phyloP scores from a whole-genome alignment of 2,888 invertebrate genomes.

The Piscicola geometra region DNA sequence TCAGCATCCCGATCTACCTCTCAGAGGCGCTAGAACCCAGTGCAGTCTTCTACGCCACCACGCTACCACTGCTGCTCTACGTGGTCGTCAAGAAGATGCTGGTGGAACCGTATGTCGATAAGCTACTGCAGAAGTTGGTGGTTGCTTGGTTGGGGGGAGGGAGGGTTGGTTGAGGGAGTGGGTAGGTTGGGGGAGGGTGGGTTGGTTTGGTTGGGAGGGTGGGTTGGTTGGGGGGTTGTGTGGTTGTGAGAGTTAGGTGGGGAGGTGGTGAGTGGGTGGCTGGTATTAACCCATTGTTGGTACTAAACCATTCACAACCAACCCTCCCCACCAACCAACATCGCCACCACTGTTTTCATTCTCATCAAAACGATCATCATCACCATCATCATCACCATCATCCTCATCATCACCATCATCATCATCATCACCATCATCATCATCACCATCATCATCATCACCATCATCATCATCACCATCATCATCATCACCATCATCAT shows the following conservation, averaged over 20 bases:
- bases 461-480: conserved; percentile 15
- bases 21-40: conserved; percentile 84
- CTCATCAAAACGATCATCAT: neutral
- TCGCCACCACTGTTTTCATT: no score
- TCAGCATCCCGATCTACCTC: conserved; percentile 80
- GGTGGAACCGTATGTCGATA: conserved; percentile 68
- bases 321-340: no score
- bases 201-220: neutral
- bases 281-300: no score
- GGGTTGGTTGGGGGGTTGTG: neutral
- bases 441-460: conserved; percentile 26
- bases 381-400: conserved; percentile 16
- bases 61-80: conserved; percentile 70
- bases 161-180: neutral
- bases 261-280: no score
- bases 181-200: neutral
- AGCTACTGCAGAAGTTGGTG: conserved; percentile 65
- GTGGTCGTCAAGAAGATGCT: conserved; percentile 75
- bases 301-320: no score
- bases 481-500: conserved; percentile 7
- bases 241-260: no score
- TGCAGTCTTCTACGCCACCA: conserved; percentile 85
- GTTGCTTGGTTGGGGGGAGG: no score
- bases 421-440: conserved; percentile 24
- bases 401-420: conserved; percentile 16